These are phyloP conservation scores for Cyprinodon variegatus DNA, from an alignment of 2,113 vertebrate species.

Conservation along the genomic window DNA sequence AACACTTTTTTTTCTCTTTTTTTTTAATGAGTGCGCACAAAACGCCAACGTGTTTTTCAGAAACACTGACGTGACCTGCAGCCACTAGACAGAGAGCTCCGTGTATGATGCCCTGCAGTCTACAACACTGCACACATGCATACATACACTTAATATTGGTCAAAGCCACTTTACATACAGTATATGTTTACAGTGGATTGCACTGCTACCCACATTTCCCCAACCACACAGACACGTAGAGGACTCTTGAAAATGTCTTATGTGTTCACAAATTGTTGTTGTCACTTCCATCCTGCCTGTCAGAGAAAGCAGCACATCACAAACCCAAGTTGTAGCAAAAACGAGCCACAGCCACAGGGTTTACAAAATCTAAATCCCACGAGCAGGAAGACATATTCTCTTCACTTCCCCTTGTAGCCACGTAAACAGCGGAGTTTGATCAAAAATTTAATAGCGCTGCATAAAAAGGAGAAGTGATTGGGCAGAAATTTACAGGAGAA, in stretches of 20 bases:
- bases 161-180: constrained; percentile 27
- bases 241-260: constrained; percentile 26
- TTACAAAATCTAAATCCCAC: constrained; percentile 57
- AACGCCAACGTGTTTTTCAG: constrained; percentile 44
- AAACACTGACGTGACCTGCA: constrained; percentile 62
- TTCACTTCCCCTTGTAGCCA: constrained; percentile 57
- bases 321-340: constrained; percentile 41
- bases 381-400: constrained; percentile 54
- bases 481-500: constrained; percentile 15
- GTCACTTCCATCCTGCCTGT: constrained; percentile 43
- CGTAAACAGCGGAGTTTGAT: constrained; percentile 52
- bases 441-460: constrained; percentile 49
- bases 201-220: constrained; percentile 17
- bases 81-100: constrained; percentile 40
- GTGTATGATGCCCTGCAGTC: constrained; percentile 39
- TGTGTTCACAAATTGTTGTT: constrained; percentile 25
- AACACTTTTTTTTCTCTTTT: constrained; percentile 9
- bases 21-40: constrained; percentile 37
- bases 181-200: constrained; percentile 29
- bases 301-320: constrained; percentile 37
- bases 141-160: constrained; percentile 21
- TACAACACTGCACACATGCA: constrained; percentile 30
- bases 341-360: constrained; percentile 36
- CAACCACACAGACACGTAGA: constrained; percentile 24
- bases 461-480: constrained; percentile 8